Conservation (phyloP, 2,888 invertebrate species). For the Catocala nupta region DNA sequence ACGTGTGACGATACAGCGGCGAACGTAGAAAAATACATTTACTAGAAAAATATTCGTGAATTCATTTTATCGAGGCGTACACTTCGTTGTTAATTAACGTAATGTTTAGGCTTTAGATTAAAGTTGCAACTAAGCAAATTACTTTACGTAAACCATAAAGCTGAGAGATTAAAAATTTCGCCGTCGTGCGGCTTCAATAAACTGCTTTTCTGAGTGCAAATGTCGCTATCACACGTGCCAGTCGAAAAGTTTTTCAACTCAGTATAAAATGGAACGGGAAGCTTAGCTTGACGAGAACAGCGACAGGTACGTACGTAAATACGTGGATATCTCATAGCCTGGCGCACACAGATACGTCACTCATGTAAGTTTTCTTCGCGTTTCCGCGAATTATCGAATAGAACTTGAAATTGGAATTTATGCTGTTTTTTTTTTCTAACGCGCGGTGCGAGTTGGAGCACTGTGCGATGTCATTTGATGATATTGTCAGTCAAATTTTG, state of each 20-base stretch:
- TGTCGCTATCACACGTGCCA: slow-evolving; percentile 71
- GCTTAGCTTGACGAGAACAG: slow-evolving; percentile 77
- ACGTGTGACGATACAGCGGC: slow-evolving; percentile 69
- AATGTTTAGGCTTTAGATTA: slow-evolving; percentile 13
- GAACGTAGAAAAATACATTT: slow-evolving; percentile 39
- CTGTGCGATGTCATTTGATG: slow-evolving; percentile 42
- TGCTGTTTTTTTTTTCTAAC: slow-evolving; percentile 40
- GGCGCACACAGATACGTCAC: slow-evolving; percentile 78
- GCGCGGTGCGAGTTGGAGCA: slow-evolving; percentile 33
- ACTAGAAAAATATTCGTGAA: slow-evolving; percentile 28
- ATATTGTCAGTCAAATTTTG: slow-evolving; percentile 52
- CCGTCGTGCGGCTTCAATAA: slow-evolving; percentile 37
- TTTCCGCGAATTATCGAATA: slow-evolving; percentile 60
- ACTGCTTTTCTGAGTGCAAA: slow-evolving; percentile 56
- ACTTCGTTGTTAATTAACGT: slow-evolving; percentile 6
- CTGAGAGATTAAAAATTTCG: slow-evolving; percentile 24
- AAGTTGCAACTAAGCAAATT: slow-evolving; percentile 17
- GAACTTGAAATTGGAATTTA: slow-evolving; percentile 68
- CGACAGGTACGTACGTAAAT: slow-evolving; percentile 65
- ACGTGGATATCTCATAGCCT: slow-evolving; percentile 67
- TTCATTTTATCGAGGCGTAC: background rate
- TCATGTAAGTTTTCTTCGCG: slow-evolving; percentile 78
- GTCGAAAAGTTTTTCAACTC: slow-evolving; percentile 78
- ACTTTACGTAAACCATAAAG: slow-evolving; percentile 12
- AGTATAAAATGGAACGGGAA: slow-evolving; percentile 58